Conservation (phyloP, 2,888 invertebrate genomes). For the Auanema sp. region DNA sequence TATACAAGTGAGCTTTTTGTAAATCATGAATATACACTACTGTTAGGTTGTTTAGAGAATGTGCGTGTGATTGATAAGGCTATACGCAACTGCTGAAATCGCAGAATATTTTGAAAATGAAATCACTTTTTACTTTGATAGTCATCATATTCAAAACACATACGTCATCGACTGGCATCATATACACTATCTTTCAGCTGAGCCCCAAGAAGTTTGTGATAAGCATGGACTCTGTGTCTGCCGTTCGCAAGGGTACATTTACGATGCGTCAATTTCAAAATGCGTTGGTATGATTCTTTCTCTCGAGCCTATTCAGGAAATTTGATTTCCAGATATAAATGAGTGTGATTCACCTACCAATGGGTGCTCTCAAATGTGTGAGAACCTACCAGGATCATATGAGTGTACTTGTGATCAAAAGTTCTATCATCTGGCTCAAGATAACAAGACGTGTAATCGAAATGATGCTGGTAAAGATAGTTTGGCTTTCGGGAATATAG, state of each 20-base stretch:
- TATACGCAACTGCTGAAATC: no score
- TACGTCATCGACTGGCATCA: no score
- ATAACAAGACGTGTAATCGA: slow-evolving; percentile 86
- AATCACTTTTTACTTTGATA: no score
- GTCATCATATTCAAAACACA: no score
- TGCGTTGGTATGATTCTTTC: slow-evolving; percentile 45
- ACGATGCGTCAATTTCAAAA: slow-evolving; percentile 37
- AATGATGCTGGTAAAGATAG: slow-evolving; percentile 68
- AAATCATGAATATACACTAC: background rate
- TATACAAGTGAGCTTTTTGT: background rate
- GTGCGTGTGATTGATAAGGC: no score
- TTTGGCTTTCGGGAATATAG: no score
- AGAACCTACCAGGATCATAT: slow-evolving; percentile 90
- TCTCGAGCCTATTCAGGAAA: no score
- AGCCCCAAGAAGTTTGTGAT: slow-evolving; percentile 45
- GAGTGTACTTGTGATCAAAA: slow-evolving; percentile 91
- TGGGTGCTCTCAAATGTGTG: slow-evolving; percentile 85
- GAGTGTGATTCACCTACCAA: slow-evolving; percentile 72
- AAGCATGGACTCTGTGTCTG: slow-evolving; percentile 44
- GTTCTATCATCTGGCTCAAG: slow-evolving; percentile 78
- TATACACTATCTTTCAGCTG: slow-evolving; percentile 13
- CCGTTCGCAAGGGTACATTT: slow-evolving; percentile 38
- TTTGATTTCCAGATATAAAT: slow-evolving; percentile 73
- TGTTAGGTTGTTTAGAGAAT: no score
- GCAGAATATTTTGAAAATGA: no score